A percentile compares a stretch with the other conserved stretches of the same genome.
phyloP scores from a whole-genome alignment of 2,888 invertebrate genomes.

The Panzeria rudis region DNA sequence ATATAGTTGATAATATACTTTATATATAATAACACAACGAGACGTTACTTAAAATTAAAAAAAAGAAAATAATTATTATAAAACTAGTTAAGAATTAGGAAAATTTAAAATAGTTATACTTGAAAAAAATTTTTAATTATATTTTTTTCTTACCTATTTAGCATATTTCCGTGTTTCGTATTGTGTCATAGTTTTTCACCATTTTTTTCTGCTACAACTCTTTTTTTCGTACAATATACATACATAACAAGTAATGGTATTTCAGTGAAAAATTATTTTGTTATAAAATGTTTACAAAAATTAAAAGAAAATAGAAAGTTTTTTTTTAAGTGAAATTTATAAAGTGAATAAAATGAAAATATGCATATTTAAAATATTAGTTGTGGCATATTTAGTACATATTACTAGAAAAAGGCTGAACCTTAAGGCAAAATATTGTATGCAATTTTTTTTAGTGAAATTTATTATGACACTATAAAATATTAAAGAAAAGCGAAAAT shows the following conservation, averaged over 20 bases:
- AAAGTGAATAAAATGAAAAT: neutral
- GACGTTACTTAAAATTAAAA: conserved; percentile 53
- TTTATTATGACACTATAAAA: conserved; percentile 61
- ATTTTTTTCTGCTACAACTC: conserved; percentile 10
- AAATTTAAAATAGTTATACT: neutral
- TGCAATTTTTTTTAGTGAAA: neutral
- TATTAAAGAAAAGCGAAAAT: conserved; percentile 53
- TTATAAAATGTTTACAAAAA: neutral
- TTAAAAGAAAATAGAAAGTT: neutral
- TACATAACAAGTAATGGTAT: conserved; percentile 12
- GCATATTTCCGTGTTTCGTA: conserved; percentile 35
- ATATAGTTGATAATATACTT: conserved; percentile 21
- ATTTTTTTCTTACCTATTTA: conserved; percentile 12
- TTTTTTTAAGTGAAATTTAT: conserved; percentile 24
- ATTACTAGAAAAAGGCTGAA: conserved; percentile 6
- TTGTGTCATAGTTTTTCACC: conserved; percentile 33
- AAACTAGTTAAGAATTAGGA: conserved; percentile 28
- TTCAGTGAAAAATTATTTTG: conserved; percentile 27
- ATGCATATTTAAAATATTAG: neutral
- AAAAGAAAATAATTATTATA: conserved; percentile 10
- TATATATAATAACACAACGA: conserved; percentile 53
- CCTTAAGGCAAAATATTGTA: neutral
- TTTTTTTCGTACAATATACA: neutral
- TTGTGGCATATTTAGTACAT: neutral
- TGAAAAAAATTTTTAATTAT: neutral